Evolutionary conservation across 2,888 invertebrate genomes (phyloP).

Genomic region (Trisateles emortualis): DNA sequence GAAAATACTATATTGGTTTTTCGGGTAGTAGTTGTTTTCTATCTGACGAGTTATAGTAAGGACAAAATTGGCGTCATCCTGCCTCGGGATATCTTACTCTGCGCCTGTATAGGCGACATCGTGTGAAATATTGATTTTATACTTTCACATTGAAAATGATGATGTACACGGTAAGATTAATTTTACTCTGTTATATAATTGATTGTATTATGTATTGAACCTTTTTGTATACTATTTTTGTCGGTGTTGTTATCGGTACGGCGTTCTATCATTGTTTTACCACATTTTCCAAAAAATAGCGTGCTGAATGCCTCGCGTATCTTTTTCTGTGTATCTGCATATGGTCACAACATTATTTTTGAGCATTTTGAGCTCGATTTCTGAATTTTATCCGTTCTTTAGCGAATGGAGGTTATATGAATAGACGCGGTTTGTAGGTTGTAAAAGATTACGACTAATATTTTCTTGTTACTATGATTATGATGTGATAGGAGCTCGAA

Average conservation of each 20-base stretch:
- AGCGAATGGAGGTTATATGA: not conserved
- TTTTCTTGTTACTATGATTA: too few relatives aligned
- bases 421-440: not conserved
- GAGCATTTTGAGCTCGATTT: too few relatives aligned
- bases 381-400: too few relatives aligned
- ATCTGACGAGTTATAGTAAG: slow-evolving; percentile 18
- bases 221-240: not conserved
- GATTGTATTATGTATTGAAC: not conserved
- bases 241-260: not conserved
- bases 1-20: slow-evolving; percentile 16
- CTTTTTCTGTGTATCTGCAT: too few relatives aligned
- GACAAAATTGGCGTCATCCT: slow-evolving; percentile 56
- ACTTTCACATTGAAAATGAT: slow-evolving; percentile 66
- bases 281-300: not conserved
- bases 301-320: too few relatives aligned
- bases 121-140: slow-evolving; percentile 65
- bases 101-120: slow-evolving; percentile 43
- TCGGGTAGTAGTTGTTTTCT: slow-evolving; percentile 18
- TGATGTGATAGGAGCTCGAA: too few relatives aligned
- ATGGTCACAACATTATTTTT: too few relatives aligned
- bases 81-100: slow-evolving; percentile 53
- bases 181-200: not conserved
- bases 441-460: too few relatives aligned
- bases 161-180: slow-evolving; percentile 80
- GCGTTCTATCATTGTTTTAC: not conserved